These are phyloP conservation scores for Cyclophora albipunctata DNA, from an alignment of 2,888 invertebrate species.

Conservation along the genomic window DNA sequence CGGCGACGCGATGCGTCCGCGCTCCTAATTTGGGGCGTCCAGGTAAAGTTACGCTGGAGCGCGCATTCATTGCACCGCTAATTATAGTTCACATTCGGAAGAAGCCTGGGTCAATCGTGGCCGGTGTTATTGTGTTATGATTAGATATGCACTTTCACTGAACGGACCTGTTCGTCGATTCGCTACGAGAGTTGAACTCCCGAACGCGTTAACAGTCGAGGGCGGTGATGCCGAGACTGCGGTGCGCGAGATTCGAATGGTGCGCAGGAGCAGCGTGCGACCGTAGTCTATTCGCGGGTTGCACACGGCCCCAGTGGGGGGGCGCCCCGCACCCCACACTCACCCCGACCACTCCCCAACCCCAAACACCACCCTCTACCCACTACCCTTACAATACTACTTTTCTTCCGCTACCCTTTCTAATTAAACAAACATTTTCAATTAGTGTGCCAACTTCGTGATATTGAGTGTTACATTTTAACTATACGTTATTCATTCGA, in stretches of 20 bases:
- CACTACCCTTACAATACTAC: conserved; percentile 9
- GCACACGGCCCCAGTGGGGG: conserved; percentile 75
- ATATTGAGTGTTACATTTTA: conserved; percentile 15
- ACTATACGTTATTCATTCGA: conserved; percentile 1
- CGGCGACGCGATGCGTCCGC: conserved; percentile 52
- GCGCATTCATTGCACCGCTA: conserved; percentile 53
- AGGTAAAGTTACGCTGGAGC: conserved; percentile 74
- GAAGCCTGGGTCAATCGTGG: conserved; percentile 61
- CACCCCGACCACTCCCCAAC: conserved; percentile 21
- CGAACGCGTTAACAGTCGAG: conserved; percentile 69
- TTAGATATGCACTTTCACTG: conserved; percentile 59
- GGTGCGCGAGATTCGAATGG: conserved; percentile 73
- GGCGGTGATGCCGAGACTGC: conserved; percentile 69
- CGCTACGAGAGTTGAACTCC: conserved; percentile 71
- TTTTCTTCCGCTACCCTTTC: background rate
- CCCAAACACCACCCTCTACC: conserved; percentile 14
- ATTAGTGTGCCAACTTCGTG: conserved; percentile 20
- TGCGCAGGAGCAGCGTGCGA: conserved; percentile 64
- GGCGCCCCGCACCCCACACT: conserved; percentile 39
- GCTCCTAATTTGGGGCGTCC: conserved; percentile 75
- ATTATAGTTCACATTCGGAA: conserved; percentile 60
- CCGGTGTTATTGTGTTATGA: conserved; percentile 30
- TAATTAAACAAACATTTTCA: conserved; percentile 14
- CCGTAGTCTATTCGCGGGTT: conserved; percentile 70
- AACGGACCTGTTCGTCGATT: conserved; percentile 74